These are phyloP conservation scores for Catharus bicknelli DNA, from an alignment of 2,113 vertebrate species.

Conservation along the genomic window DNA sequence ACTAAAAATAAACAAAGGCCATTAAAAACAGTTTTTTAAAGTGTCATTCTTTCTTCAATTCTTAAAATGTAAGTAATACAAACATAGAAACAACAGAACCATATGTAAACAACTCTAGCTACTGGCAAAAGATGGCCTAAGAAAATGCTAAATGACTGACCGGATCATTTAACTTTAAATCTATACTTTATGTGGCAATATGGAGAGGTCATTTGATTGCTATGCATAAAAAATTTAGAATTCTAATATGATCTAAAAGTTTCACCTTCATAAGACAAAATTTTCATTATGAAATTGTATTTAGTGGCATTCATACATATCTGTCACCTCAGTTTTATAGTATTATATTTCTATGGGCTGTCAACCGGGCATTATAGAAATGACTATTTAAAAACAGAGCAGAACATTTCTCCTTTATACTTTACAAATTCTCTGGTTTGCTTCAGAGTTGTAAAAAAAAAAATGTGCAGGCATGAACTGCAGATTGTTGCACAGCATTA, in stretches of 20 bases:
- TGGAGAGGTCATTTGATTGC: constrained; percentile 77
- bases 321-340: constrained; percentile 17
- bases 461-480: neutral
- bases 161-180: constrained; percentile 80
- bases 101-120: constrained; percentile 64
- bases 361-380: neutral
- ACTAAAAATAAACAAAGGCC: constrained; percentile 84
- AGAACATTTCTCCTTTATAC: neutral
- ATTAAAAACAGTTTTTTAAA: constrained; percentile 79
- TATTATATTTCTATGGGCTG: neutral
- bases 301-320: constrained; percentile 58
- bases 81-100: constrained; percentile 62
- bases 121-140: constrained; percentile 70
- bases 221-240: constrained; percentile 79
- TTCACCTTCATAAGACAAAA: constrained; percentile 82
- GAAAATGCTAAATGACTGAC: constrained; percentile 78
- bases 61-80: constrained; percentile 77
- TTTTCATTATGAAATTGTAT: constrained; percentile 76
- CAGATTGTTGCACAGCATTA: neutral
- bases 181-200: constrained; percentile 76
- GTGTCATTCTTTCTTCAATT: constrained; percentile 67
- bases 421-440: neutral
- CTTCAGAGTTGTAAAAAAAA: neutral
- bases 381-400: neutral
- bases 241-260: constrained; percentile 75